Percentiles rank a stretch among this genome's conserved stretches.
phyloP scores from a whole-genome alignment of 30 jellyfish, hydroid and myxozoan species.

The Cassiopea xamachana region DNA sequence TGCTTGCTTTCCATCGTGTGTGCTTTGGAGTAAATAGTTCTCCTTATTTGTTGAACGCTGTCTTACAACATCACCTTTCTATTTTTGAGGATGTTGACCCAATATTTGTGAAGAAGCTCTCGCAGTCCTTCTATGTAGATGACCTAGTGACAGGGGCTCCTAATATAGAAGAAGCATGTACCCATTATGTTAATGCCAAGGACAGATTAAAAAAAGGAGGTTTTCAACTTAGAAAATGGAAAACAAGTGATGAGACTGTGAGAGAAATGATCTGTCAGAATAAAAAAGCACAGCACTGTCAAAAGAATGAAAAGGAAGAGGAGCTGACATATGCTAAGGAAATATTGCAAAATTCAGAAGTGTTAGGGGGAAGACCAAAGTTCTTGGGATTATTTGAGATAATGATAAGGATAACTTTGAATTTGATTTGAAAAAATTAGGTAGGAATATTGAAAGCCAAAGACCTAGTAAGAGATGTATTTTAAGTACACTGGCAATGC shows the following conservation, averaged over 20 bases:
- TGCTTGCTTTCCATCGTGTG: slow-evolving; percentile 15
- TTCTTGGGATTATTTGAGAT: not conserved
- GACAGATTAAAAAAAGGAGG: slow-evolving; percentile 13
- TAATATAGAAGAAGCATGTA: not conserved
- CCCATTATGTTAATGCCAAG: not conserved
- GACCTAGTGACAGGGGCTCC: slow-evolving; percentile 12
- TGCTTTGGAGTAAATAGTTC: slow-evolving; percentile 40
- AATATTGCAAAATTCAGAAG: not conserved
- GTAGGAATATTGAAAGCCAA: not conserved
- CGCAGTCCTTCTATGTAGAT: slow-evolving; percentile 21
- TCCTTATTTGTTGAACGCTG: slow-evolving; percentile 55
- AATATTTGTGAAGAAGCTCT: slow-evolving; percentile 16
- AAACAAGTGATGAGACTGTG: not conserved
- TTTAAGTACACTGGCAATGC: not conserved
- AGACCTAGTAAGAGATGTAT: not conserved
- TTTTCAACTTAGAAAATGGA: not conserved
- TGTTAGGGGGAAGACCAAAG: not conserved
- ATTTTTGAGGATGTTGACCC: slow-evolving; percentile 13
- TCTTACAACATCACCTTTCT: slow-evolving; percentile 14
- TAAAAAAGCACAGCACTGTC: not conserved
- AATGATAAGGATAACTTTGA: not conserved
- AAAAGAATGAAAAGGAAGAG: not conserved
- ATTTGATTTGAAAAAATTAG: not conserved
- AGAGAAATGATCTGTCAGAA: not conserved
- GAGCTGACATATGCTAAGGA: not conserved